Conservation (phyloP, 2,113 vertebrate species). For the Bungarus multicinctus region DNA sequence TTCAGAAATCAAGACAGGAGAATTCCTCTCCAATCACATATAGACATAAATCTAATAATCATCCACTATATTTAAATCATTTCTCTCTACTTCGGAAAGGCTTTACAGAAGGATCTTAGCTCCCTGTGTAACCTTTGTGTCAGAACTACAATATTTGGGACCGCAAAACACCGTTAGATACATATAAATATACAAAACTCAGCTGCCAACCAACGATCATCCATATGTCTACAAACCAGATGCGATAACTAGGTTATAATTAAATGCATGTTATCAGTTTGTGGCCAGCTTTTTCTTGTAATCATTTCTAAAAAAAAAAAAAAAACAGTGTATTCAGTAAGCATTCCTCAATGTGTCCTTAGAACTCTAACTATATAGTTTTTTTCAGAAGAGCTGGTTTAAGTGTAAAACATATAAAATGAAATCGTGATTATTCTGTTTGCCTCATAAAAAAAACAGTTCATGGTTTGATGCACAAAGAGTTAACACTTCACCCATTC, state of each 20-base stretch:
- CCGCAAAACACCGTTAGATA: background rate
- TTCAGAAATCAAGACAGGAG: background rate
- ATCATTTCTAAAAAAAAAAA: background rate
- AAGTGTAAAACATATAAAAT: background rate
- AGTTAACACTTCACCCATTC: background rate
- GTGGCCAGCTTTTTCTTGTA: background rate
- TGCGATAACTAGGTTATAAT: background rate
- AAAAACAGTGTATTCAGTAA: background rate
- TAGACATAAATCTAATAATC: background rate
- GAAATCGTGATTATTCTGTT: background rate
- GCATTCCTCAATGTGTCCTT: background rate
- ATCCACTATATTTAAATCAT: background rate
- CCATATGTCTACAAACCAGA: background rate
- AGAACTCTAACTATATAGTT: background rate
- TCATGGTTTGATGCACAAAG: background rate
- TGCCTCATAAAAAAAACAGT: background rate
- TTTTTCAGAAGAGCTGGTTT: background rate
- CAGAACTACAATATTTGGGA: background rate
- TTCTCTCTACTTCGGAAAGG: background rate
- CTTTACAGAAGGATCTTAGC: background rate
- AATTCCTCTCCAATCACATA: background rate
- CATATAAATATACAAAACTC: background rate
- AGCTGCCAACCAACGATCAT: background rate
- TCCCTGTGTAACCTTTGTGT: background rate
- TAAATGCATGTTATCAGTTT: background rate